phyloP scores from a whole-genome alignment of 2,888 invertebrate genomes.

The Agrenia bidenticulata region DNA sequence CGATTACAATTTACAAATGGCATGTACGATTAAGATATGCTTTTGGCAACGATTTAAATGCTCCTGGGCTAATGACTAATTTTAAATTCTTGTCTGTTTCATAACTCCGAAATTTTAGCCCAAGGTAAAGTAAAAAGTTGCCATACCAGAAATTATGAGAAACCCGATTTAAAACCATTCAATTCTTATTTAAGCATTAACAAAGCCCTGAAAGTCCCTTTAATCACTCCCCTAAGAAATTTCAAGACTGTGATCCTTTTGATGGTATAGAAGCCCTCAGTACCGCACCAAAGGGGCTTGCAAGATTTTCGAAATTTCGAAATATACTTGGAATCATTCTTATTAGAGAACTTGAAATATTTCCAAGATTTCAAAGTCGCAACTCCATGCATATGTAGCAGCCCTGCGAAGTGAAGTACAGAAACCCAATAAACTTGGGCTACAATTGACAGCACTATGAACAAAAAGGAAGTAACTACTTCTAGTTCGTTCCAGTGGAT shows the following conservation, averaged over 20 bases:
- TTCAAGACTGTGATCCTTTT: background rate
- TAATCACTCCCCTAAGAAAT: background rate
- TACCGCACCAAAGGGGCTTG: background rate
- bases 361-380: background rate
- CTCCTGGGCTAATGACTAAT: no score
- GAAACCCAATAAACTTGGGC: no score
- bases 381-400: background rate
- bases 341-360: background rate
- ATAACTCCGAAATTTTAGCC: no score
- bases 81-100: no score
- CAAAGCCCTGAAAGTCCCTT: constrained; percentile 1
- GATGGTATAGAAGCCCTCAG: background rate
- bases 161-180: no score
- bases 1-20: no score
- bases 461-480: background rate
- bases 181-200: background rate
- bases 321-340: background rate
- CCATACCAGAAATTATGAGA: no score
- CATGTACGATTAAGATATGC: no score
- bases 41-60: no score
- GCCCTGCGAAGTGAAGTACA: background rate
- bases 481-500: background rate
- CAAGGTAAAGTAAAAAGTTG: no score
- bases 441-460: background rate
- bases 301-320: background rate